A percentile compares a stretch with the other conserved stretches of the same genome.
These are phyloP conservation scores for Natator depressus DNA, from an alignment of 2,113 vertebrate species.

Conservation along the genomic window DNA sequence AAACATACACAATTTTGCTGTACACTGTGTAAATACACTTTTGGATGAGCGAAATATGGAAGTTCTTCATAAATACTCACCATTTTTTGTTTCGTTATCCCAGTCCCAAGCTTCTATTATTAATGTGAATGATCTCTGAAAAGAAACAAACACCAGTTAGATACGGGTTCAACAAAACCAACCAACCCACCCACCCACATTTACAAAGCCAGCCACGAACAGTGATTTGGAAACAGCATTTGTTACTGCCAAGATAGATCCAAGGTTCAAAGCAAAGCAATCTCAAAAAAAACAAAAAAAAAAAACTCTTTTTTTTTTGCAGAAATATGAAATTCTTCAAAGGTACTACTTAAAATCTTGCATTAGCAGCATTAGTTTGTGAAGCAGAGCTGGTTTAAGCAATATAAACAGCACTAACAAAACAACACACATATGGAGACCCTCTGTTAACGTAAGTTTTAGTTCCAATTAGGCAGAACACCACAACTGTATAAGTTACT, in stretches of 20 bases:
- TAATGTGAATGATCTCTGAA: slow-evolving; percentile 91
- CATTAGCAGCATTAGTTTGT: not conserved
- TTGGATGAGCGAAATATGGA: not conserved
- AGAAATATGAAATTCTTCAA: slow-evolving; percentile 25
- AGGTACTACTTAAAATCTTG: not conserved
- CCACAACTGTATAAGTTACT: not conserved
- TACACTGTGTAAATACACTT: not conserved
- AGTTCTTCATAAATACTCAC: slow-evolving; percentile 80
- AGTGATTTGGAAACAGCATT: not conserved
- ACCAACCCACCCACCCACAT: not conserved
- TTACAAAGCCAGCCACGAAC: not conserved
- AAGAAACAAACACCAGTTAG: slow-evolving; percentile 61
- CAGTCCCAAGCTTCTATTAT: slow-evolving; percentile 94
- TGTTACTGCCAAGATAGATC: not conserved
- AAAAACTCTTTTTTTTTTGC: too few species aligned
- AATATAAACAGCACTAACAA: too few species aligned
- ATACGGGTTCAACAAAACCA: not conserved
- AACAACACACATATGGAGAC: not conserved
- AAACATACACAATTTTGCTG: not conserved
- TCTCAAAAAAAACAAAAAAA: slow-evolving; percentile 12
- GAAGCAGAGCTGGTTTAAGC: not conserved
- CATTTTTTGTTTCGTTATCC: slow-evolving; percentile 89
- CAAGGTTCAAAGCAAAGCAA: not conserved
- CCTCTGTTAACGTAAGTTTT: not conserved
- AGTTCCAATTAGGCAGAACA: not conserved